Conservation (phyloP, 2,888 invertebrate species). For the Diarsia dahlii region DNA sequence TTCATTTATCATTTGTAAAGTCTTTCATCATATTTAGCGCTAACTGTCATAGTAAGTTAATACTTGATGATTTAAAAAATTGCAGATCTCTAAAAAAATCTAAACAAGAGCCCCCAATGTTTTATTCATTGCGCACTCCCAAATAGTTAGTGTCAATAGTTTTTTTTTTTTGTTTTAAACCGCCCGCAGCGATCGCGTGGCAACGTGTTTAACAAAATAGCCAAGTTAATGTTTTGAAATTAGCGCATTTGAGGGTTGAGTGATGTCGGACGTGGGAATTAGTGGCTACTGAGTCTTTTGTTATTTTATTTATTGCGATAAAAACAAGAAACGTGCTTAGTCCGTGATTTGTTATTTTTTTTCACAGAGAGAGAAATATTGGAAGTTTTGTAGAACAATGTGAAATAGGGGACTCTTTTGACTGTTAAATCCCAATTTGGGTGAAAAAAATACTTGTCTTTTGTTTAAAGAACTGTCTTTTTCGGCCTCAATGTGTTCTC, state of each 20-base stretch:
- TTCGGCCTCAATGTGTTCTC: neutral
- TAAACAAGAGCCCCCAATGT: constrained; percentile 74
- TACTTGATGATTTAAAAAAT: neutral
- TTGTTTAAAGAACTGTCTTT: neutral
- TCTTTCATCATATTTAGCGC: neutral
- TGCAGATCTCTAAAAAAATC: constrained; percentile 67
- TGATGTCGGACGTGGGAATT: constrained; percentile 76
- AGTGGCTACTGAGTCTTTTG: constrained; percentile 56
- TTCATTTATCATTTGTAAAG: neutral
- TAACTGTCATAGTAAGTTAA: neutral
- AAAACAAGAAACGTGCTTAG: constrained; percentile 40
- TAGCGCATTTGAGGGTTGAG: constrained; percentile 78
- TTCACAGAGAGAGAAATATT: neutral
- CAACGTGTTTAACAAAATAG: constrained; percentile 80
- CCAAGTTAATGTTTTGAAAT: constrained; percentile 82
- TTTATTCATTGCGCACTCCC: constrained; percentile 83
- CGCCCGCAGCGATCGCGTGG: constrained; percentile 87
- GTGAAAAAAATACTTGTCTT: neutral
- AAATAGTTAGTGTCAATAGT: constrained; percentile 80
- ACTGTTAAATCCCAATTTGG: neutral
- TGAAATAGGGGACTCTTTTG: neutral
- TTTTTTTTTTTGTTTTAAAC: constrained; percentile 77
- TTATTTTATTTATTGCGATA: constrained; percentile 52
- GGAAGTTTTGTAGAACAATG: neutral
- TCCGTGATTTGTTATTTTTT: constrained; percentile 15